Evolutionary conservation across 53 echinoderm and acorn worm genomes (phyloP).

Genomic region (Stichopus horrens): DNA sequence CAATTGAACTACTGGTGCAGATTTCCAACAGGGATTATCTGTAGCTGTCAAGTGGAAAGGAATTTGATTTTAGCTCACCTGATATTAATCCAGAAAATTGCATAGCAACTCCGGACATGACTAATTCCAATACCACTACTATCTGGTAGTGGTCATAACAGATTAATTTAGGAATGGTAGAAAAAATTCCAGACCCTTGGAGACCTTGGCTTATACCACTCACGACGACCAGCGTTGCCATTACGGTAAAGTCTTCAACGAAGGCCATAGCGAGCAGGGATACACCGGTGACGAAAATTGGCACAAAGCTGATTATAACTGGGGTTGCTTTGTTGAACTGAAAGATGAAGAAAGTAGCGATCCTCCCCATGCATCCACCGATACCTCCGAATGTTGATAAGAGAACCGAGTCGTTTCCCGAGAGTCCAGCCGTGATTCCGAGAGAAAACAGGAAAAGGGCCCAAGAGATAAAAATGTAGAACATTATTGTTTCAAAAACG

Average conservation of each 20-base stretch:
- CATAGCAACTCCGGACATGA: neutral
- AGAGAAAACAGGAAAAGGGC: constrained; percentile 8
- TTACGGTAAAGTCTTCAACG: neutral
- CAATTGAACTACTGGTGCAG: neutral
- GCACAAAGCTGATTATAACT: neutral
- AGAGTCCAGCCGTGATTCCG: neutral
- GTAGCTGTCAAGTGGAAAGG: neutral
- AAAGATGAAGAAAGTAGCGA: neutral
- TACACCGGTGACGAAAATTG: neutral
- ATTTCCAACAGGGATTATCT: neutral
- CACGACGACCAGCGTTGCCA: neutral
- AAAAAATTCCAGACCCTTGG: neutral
- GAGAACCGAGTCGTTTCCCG: neutral
- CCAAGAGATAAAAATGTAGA: constrained; percentile 8
- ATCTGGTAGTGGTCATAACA: neutral
- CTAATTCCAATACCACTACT: neutral
- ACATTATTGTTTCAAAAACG: neutral
- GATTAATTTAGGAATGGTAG: neutral
- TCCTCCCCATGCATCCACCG: neutral
- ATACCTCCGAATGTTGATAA: constrained; percentile 10
- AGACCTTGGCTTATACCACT: neutral
- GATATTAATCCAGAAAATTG: constrained; percentile 17
- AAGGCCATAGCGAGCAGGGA: neutral
- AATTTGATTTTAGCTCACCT: neutral
- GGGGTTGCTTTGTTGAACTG: neutral